Base-by-base conservation (phyloP, 2,888 invertebrate genomes). In the Plagiodera versicolora region DNA sequence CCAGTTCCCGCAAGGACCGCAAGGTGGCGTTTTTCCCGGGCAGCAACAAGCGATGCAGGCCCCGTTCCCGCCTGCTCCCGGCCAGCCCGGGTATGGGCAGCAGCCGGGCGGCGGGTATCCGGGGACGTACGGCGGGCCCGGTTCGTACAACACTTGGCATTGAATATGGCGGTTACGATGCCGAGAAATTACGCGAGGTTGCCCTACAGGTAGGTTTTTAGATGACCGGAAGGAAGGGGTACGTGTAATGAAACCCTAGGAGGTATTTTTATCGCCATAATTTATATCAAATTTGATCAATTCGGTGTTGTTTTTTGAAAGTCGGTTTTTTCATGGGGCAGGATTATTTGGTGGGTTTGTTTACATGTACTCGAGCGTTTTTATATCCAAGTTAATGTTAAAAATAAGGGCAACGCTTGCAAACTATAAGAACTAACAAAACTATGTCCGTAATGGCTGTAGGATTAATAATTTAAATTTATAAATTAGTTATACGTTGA, bases 1-100 rank as follows among this genome's bases (percentile, higher is more conserved):
- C 68, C 81, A 84, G 66, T 87, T 86, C 78, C 78, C 81, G 63
- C 85, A 84, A 53, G 85, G 85, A 67, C 83, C 86, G 60, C 83
- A 82, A 70, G 82, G 80, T 47, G 67, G 67, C 24, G 60, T 64
- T 46, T 72, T 71, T 55, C 67, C 65, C 51, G 64, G 61, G n/a
- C 62, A 61, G 16, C 66, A 61, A 19, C 61, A 61, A 16, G 61
- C 61, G 5, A 47, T 58, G 4, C 61, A 61, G 47, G 44, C 61
- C 17, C 61, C 61, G n/a, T 61, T 61, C 32, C 65, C 67, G 2
- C 63, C 66, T 32, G 62, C 53, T 19, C 32, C 57, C 2, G 63
- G 66, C 9, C 64, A 64, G 39, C 64, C 63, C 8, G 56, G 59
- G 16, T 59, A 60, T 18, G 50, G 58, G 4, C 64, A 61, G 47